A percentile compares a stretch with the other conserved stretches of the same genome.
Conservation (phyloP, 1,140 invertebrate species). For the Lucilia sericata region DNA sequence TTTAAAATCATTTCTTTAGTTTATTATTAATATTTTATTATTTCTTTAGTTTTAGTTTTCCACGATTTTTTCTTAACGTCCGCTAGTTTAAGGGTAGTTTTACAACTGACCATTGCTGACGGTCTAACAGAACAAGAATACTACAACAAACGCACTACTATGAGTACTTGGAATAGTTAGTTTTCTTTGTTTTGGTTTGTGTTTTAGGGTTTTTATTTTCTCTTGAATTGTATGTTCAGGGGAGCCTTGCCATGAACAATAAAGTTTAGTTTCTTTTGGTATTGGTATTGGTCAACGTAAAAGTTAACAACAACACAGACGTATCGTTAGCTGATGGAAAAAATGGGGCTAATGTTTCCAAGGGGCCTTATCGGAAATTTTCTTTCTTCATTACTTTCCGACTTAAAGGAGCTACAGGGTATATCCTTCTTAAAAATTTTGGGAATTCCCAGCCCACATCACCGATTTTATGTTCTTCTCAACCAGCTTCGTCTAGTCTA, state of each 20-base stretch:
- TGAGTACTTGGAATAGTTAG: slow-evolving; percentile 30
- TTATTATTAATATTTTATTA: neutral
- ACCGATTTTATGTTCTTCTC: too few relatives aligned
- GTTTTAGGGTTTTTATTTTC: slow-evolving; percentile 3
- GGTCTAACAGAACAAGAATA: neutral
- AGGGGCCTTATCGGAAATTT: too few relatives aligned
- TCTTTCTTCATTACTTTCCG: too few relatives aligned
- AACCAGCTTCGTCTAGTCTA: too few relatives aligned
- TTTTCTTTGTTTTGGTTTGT: slow-evolving; percentile 53
- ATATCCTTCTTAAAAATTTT: too few relatives aligned
- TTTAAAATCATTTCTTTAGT: slow-evolving; percentile 6
- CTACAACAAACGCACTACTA: neutral
- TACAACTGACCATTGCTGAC: slow-evolving; percentile 52
- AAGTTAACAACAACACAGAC: too few relatives aligned
- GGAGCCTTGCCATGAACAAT: slow-evolving; percentile 20
- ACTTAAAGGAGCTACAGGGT: too few relatives aligned
- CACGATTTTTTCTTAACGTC: slow-evolving; percentile 21
- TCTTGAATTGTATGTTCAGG: neutral
- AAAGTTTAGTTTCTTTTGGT: slow-evolving; percentile 45
- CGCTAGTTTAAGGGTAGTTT: slow-evolving; percentile 57
- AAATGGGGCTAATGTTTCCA: too few relatives aligned
- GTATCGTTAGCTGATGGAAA: neutral
- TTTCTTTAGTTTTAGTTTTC: slow-evolving; percentile 26
- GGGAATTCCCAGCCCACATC: too few relatives aligned
- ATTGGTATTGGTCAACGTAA: neutral